A percentile compares a stretch with the other conserved stretches of the same genome.
phyloP scores from a whole-genome alignment of 2,888 invertebrate genomes.

The Hyppa rectilinea region DNA sequence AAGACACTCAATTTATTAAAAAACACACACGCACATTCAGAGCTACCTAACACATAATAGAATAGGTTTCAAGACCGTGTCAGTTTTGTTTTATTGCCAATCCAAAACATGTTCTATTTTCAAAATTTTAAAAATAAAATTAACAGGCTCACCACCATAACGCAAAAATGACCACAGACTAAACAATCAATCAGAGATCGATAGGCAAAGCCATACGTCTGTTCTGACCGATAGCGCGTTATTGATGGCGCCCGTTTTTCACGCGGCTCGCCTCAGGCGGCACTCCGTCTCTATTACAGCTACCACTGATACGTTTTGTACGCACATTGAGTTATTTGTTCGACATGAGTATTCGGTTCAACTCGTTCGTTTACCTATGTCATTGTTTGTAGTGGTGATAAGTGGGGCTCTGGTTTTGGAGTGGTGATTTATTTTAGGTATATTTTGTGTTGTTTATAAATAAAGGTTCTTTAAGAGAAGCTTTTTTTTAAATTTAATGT shows the following conservation, averaged over 20 bases:
- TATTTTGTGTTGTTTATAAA: conserved; percentile 6
- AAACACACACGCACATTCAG: neutral
- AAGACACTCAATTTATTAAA: neutral
- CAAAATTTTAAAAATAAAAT: neutral
- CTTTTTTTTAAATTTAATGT: too few species aligned
- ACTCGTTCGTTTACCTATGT: conserved; percentile 57
- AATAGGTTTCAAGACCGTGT: neutral
- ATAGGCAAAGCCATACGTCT: conserved; percentile 67
- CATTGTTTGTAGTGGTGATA: conserved; percentile 60
- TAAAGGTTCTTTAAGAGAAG: neutral
- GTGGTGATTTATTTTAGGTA: conserved; percentile 40
- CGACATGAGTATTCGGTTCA: conserved; percentile 60
- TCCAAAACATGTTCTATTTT: neutral
- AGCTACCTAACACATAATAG: neutral
- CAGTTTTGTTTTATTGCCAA: conserved; percentile 3
- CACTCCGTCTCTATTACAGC: conserved; percentile 77
- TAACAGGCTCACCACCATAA: neutral
- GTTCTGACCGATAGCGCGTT: conserved; percentile 75
- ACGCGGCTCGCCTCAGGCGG: conserved; percentile 71
- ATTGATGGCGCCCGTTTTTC: conserved; percentile 85
- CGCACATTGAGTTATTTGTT: conserved; percentile 69
- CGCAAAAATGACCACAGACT: conserved; percentile 50
- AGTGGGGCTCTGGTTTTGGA: conserved; percentile 59
- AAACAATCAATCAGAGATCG: conserved; percentile 75
- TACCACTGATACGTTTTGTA: conserved; percentile 68